Evolutionary conservation across 2,797 vertebrate species (phyloP).

Genomic region (Vipera ursinii): DNA sequence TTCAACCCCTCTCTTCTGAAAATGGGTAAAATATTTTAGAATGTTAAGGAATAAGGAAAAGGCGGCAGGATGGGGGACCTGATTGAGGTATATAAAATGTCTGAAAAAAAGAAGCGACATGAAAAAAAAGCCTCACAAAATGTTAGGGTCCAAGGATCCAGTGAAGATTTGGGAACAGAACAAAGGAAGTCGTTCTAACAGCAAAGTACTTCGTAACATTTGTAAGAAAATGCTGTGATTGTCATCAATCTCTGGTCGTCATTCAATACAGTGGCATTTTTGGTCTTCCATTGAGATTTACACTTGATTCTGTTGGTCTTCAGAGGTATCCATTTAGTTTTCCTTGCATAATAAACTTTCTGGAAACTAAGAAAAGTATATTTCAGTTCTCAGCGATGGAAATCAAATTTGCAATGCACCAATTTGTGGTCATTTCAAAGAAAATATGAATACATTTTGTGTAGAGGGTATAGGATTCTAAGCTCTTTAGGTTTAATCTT

Average conservation of each 20-base stretch:
- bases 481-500: neutral
- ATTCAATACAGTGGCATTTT: neutral
- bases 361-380: neutral
- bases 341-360: neutral
- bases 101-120: neutral
- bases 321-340: neutral
- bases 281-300: neutral
- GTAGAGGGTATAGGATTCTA: neutral
- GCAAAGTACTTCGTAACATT: neutral
- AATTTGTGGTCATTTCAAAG: neutral
- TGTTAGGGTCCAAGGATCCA: neutral
- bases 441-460: neutral
- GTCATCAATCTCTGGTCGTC: neutral
- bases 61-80: neutral
- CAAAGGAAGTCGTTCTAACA: neutral
- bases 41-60: neutral
- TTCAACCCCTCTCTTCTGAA: neutral
- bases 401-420: neutral
- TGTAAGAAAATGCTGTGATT: neutral
- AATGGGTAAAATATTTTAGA: neutral
- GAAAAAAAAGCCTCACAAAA: neutral
- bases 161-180: neutral
- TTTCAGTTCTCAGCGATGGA: neutral
- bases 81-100: neutral
- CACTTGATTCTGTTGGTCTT: neutral